Base-by-base conservation (phyloP, 2,888 invertebrate genomes). In the Lutraria lutraria region DNA sequence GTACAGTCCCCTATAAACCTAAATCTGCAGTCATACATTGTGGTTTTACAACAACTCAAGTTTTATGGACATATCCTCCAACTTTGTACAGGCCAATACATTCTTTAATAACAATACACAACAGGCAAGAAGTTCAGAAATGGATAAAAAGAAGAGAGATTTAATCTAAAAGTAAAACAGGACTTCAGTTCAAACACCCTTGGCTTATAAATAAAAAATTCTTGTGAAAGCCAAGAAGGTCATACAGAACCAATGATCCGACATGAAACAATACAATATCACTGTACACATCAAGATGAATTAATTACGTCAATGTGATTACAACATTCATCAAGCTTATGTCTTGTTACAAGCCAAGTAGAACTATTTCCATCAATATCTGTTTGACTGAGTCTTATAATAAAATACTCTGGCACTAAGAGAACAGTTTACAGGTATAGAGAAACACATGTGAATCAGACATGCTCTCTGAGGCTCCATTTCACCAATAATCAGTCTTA, bases 21-120 rank as follows among this genome's bases (percentile, higher is more conserved):
- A 25, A 25, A 25, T n/a, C n/a, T 68, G 63, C 63, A 68, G 63
- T 68, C 25, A 68, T 68, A 68, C 63, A n/a, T 68, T 68, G 63
- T 68, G 8, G 43, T 43, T 43, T 43, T 68, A 68, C 63, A 68
- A 25, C 25, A n/a, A 8, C 1, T n/a, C n/a, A 6, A 25, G 25
- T n/a, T n/a, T n/a, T 68, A 68, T 12, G 63, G 63, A 68, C 63
- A 68, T 25, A n/a, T 25, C 63, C 63, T 68, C n/a, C 43, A 43
- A 43, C 4, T 43, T 43, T 43, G 2, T 43, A 43, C 8, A 8
- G 43, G 2, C 43, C 43, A 43, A 43, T 43, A 43, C 43, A 43
- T 43, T 4, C 8, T 43, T 43, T 43, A 4, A 8, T 2, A 43
- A 43, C 43, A 43, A 43, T 43, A 43, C 8, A 43, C 43, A 43